phyloP scores from a whole-genome alignment of 2,797 vertebrate genomes.

The Octomys mimax region DNA sequence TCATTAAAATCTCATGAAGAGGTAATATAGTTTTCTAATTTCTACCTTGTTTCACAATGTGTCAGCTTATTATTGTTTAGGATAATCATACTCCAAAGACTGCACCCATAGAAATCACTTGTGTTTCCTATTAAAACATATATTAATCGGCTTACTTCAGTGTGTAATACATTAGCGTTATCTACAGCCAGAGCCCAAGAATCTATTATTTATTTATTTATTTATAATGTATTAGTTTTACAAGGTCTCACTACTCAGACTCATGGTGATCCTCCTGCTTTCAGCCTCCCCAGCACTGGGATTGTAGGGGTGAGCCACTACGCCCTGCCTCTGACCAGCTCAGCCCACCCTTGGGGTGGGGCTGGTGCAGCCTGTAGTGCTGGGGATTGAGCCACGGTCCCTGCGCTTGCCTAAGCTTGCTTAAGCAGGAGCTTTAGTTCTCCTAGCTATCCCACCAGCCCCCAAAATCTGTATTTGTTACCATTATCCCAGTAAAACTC shows the following conservation, averaged over 20 bases:
- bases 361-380: too few relatives aligned
- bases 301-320: too few relatives aligned
- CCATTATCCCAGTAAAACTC: not conserved
- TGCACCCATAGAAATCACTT: not conserved
- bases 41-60: constrained; percentile 39
- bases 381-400: too few relatives aligned
- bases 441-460: too few relatives aligned
- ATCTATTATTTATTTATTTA: not conserved
- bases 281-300: too few relatives aligned
- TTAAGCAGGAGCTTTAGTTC: too few relatives aligned
- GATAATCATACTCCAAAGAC: not conserved
- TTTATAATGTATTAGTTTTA: too few relatives aligned
- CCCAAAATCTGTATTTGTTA: not conserved
- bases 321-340: too few relatives aligned
- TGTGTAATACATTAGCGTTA: not conserved
- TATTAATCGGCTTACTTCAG: not conserved
- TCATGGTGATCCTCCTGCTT: too few relatives aligned
- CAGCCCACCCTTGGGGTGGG: too few relatives aligned
- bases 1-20: constrained; percentile 31
- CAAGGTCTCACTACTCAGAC: too few relatives aligned
- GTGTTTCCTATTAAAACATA: not conserved
- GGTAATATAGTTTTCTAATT: not conserved
- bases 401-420: too few relatives aligned
- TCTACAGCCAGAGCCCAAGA: not conserved
- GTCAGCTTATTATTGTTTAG: not conserved